Evolutionary conservation across 2,797 vertebrate genomes (phyloP), one percentile per base, ranked within the genome.

Genomic region (Ctenochaetus hawaiiensis): DNA sequence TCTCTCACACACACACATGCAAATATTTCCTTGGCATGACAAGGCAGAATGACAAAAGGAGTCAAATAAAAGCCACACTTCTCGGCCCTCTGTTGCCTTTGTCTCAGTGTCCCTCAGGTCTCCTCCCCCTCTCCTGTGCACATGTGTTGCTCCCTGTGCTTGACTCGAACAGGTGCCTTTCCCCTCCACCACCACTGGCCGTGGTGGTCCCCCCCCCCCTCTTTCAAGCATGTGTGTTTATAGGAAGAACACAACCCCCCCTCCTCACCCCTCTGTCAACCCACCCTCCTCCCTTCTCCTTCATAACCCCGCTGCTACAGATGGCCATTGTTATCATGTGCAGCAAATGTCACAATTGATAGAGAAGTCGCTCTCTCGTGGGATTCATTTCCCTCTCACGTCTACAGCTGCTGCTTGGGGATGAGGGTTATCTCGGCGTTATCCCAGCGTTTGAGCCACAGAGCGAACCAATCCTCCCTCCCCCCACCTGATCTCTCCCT

Each of bases 301-400:
- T 52, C 79, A 52, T 63, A 73, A 63, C 78, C 73, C 74, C 5
- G 51, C 78, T 82, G 92, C 95, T 96, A 96, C 97, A 97, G 96
- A 97, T 98, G 96, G 96, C 95, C 96, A 96, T 96, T 97, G 96
- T 97, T 96, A 95, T 96, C 95, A 95, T 95, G 95, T 95, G 96
- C 96, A 93, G 96, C 96, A 96, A 97, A 96, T 96, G 96, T 96
- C 96, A 96, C 95, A 95, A 94, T 93, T 96, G 95, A 97, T 96
- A 93, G 96, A 96, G 95, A 96, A 96, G 95, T 95, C 87, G 18
- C 93, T 93, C 95, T 94, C 94, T 95, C 95, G 88, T 94, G 87
- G 95, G 95, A 95, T 94, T 92, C 92, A 90, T 94, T 94, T 91
- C 83, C 75, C 81, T 84, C 86, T 88, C 89, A 83, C 85, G 48